phyloP scores from a whole-genome alignment of 2,888 invertebrate species.

The Urechis unicinctus region DNA sequence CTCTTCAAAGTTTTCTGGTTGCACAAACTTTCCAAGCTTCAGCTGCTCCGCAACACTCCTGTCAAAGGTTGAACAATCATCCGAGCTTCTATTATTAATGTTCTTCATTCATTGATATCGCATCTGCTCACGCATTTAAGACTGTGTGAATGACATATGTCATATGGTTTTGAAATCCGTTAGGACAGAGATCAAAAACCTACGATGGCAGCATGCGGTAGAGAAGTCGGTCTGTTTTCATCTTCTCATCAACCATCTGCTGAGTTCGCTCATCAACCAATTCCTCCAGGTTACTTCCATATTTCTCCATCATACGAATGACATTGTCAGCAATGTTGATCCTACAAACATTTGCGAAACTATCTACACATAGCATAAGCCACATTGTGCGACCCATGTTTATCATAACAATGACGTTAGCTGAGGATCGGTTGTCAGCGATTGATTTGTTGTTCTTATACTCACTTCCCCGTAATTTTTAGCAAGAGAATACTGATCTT shows the following conservation, averaged over 20 bases:
- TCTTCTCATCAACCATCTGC: constrained; percentile 42
- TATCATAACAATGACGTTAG: too few species aligned
- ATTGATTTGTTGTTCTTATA: too few species aligned
- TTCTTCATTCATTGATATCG: too few species aligned
- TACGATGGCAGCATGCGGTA: constrained; percentile 44
- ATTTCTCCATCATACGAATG: constrained; percentile 31
- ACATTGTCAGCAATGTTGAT: constrained; percentile 21
- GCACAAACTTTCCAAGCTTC: constrained; percentile 23
- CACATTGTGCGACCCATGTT: too few species aligned
- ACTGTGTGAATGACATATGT: too few species aligned
- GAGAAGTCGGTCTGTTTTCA: constrained; percentile 41
- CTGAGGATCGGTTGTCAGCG: too few species aligned
- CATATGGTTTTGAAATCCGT: too few species aligned
- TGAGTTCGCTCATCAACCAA: constrained; percentile 40
- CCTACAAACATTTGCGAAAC: background rate
- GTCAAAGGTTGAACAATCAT: background rate
- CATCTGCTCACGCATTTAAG: too few species aligned
- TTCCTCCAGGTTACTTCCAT: constrained; percentile 40
- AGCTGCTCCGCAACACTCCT: constrained; percentile 41
- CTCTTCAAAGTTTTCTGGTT: constrained; percentile 30
- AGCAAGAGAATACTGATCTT: constrained; percentile 24
- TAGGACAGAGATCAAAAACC: constrained; percentile 2
- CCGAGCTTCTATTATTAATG: background rate
- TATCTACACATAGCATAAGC: background rate
- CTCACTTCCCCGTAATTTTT: constrained; percentile 13